These are phyloP conservation scores for Eulemur albifrons DNA, from an alignment of 2,797 vertebrate species.

Conservation along the genomic window DNA sequence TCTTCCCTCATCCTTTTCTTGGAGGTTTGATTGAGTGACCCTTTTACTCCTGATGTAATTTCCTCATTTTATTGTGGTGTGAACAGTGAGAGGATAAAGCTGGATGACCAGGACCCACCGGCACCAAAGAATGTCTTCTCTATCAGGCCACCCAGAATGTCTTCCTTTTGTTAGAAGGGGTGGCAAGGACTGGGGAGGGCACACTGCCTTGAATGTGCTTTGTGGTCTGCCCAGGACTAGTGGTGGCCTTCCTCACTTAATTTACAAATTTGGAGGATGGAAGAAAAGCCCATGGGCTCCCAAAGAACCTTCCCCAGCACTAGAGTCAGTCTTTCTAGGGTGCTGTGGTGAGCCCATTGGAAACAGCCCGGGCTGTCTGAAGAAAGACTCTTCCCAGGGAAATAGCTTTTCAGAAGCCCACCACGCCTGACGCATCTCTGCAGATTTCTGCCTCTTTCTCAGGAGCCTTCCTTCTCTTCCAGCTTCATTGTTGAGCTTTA, in stretches of 20 bases:
- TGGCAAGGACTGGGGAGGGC: background rate
- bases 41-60: background rate
- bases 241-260: background rate
- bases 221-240: accelerated
- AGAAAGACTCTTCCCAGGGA: slow-evolving; percentile 75
- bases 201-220: background rate
- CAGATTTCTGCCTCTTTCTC: slow-evolving; percentile 67
- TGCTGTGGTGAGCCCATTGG: slow-evolving; percentile 68
- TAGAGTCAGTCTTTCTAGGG: slow-evolving; percentile 65
- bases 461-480: background rate
- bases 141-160: background rate
- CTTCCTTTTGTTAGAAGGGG: background rate
- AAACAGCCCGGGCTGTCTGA: slow-evolving; percentile 77
- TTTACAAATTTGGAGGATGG: background rate
- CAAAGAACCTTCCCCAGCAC: slow-evolving; percentile 63
- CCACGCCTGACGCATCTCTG: slow-evolving; percentile 55
- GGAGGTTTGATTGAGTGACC: background rate
- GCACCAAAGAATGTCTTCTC: background rate
- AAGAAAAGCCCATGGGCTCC: background rate
- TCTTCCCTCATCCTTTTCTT: background rate
- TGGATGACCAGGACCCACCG: slow-evolving; percentile 52
- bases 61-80: background rate
- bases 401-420: slow-evolving; percentile 76
- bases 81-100: slow-evolving; percentile 30
- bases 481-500: slow-evolving; percentile 76